Conservation (phyloP, 2,797 vertebrate genomes). For the Oreortyx pictus region DNA sequence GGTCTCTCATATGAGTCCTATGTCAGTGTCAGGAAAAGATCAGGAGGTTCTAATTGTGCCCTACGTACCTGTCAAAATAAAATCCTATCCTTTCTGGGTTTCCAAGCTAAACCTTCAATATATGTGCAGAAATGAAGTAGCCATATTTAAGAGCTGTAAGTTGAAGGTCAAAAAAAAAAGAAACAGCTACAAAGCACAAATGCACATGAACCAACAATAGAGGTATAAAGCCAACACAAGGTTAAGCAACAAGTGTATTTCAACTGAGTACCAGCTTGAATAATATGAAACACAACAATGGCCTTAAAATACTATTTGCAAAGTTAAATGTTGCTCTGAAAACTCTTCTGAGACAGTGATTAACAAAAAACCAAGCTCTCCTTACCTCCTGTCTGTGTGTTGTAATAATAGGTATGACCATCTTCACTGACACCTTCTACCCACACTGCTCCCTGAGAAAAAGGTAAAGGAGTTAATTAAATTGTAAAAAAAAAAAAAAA, state of each 20-base stretch:
- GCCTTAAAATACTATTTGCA: neutral
- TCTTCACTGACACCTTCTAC: constrained; percentile 90
- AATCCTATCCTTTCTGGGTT: neutral
- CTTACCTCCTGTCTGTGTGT: constrained; percentile 90
- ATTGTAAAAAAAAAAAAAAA: neutral
- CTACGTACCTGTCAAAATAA: neutral
- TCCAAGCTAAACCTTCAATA: neutral
- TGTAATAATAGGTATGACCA: constrained; percentile 93
- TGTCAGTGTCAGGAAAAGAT: neutral
- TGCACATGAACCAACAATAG: neutral
- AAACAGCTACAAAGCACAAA: neutral
- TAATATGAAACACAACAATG: neutral
- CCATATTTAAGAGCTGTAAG: neutral
- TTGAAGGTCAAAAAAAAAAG: neutral
- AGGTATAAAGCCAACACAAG: neutral
- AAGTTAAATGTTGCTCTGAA: neutral
- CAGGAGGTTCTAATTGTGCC: neutral
- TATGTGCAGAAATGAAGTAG: neutral
- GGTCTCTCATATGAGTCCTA: neutral
- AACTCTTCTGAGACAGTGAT: neutral
- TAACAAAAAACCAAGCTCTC: neutral
- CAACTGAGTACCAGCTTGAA: neutral
- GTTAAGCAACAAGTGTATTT: neutral
- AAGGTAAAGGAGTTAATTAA: neutral
- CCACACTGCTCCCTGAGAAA: constrained; percentile 83